Evolutionary conservation across 1,140 invertebrate genomes (phyloP), one percentile per base, ranked within the genome.

Genomic region (Hermetia illucens): DNA sequence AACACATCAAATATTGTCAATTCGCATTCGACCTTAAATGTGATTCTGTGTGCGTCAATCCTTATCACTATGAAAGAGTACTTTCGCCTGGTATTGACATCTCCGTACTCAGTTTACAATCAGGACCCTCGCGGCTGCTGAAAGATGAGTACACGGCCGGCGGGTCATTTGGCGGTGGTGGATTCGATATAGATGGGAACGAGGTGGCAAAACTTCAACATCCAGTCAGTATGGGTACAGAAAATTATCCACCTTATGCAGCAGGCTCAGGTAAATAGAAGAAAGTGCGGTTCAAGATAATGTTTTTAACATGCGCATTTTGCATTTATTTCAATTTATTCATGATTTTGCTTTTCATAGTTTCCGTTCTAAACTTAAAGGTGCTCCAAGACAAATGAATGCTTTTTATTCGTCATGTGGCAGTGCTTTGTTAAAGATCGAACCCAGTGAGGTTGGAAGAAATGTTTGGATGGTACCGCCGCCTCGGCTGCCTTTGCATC

Each of bases 21-120:
- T 90, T 83, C 68, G 85, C 85, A 34, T 90, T 90, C 64, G 86
- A 92, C 68, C 71, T 90, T 47, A 90, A 90, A 62, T 88, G 86
- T 64, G 89, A 98, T 66, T 90, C 88, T 43, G 93, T 98, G 6
- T 99, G 95, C 66, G 94, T 98, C 2, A 98, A 96, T 71, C 96
- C 96, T 2, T 99, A 98, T 62, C 96, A 99, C 61, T 99, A 99
- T 68, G 93, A 98, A 64, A 72, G 95, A 50, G 92, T 98, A 34
- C 89, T 96, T n/a, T 96, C 92, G 16, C 91, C 92, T 43, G 92
- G 92, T 44, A 94, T 97, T 63, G 86, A 91, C 71, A 65, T 91
- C 30, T 89, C 85, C 34, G 83, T 84, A 6, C 62, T 91, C 19
- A 87, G 83, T 22, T 65, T 91, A 32, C 83, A 88, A 57, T 78